A percentile compares a stretch with the other conserved stretches of the same genome.
These are phyloP conservation scores for Helarctos malayanus DNA, from an alignment of 2,797 vertebrate genomes.

Conservation along the genomic window DNA sequence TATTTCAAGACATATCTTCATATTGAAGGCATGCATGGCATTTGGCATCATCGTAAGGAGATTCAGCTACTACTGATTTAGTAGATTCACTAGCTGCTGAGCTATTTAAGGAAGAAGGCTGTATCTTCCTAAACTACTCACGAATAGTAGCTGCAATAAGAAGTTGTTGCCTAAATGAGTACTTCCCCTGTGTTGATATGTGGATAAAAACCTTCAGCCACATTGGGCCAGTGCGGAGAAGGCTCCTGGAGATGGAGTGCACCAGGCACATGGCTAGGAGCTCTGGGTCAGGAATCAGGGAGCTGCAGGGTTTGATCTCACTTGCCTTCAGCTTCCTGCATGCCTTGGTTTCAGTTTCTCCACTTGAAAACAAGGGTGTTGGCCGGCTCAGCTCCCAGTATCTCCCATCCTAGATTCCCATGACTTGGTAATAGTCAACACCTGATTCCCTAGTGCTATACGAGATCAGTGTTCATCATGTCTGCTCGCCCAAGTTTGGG, in stretches of 20 bases:
- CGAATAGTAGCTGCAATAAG: conserved; percentile 35
- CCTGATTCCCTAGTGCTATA: neutral
- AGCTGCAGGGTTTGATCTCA: neutral
- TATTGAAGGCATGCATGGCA: neutral
- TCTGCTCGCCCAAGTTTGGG: neutral
- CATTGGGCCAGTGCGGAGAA: neutral
- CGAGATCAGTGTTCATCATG: neutral
- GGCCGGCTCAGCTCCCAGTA: neutral
- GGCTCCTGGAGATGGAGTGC: neutral
- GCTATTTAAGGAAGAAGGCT: conserved; percentile 54
- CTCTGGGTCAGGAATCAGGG: neutral
- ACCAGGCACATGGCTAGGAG: neutral
- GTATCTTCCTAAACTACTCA: conserved; percentile 58
- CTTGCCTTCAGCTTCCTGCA: neutral
- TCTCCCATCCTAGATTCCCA: neutral
- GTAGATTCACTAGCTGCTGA: neutral
- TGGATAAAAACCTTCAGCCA: conserved; percentile 6
- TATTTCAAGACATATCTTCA: conserved; percentile 7
- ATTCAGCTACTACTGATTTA: neutral
- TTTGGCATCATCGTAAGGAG: neutral
- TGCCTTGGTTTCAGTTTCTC: neutral
- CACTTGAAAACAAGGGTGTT: neutral
- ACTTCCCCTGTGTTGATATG: conserved; percentile 49
- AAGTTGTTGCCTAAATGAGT: conserved; percentile 46
- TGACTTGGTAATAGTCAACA: neutral